Conservation (phyloP, 2,888 invertebrate genomes). For the Lamellibrachia columna region DNA sequence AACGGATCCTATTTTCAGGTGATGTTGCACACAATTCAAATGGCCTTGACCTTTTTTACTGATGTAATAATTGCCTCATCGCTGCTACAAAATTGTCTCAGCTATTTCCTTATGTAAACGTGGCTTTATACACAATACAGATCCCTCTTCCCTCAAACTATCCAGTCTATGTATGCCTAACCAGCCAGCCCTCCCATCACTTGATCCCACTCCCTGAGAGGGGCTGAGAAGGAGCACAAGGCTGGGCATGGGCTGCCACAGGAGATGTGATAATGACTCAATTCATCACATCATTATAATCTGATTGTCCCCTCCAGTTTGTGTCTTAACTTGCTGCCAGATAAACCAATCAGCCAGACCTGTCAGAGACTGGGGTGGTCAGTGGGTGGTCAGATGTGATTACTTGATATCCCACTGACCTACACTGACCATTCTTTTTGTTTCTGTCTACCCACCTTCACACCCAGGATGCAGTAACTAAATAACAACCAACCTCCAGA, state of each 20-base stretch:
- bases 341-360: not conserved
- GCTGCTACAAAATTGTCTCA: no score
- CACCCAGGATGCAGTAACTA: not conserved
- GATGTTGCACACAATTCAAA: no score
- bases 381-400: not conserved
- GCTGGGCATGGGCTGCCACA: not conserved
- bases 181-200: not conserved
- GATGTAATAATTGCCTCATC: no score
- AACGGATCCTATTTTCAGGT: no score
- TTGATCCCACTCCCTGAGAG: not conserved
- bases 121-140: no score
- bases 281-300: not conserved
- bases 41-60: no score
- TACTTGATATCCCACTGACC: not conserved
- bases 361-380: not conserved
- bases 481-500: not conserved
- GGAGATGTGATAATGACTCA: slow-evolving; percentile 16
- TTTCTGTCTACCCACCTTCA: not conserved
- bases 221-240: not conserved
- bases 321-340: not conserved
- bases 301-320: not conserved
- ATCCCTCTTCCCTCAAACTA: no score
- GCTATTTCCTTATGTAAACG: no score
- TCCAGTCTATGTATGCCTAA: not conserved
- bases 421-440: not conserved